Evolutionary conservation across 1,140 invertebrate genomes (phyloP).

Genomic region (Teleogryllus occipitalis): DNA sequence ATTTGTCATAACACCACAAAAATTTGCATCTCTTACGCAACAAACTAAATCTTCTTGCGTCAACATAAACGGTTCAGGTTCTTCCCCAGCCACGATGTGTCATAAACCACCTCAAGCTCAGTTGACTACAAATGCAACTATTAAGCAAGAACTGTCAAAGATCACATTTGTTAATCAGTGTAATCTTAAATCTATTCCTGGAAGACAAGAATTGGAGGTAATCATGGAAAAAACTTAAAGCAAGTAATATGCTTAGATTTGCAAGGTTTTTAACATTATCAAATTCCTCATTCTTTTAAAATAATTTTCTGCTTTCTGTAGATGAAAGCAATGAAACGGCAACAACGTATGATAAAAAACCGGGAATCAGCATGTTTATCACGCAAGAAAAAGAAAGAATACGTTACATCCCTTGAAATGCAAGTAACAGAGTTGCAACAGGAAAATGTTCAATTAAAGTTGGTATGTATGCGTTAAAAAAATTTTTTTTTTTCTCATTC

Average conservation of each 20-base stretch:
- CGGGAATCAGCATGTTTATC: constrained; percentile 83
- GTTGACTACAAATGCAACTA: not conserved
- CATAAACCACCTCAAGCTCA: not conserved
- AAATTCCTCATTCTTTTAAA: not conserved
- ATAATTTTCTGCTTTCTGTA: constrained; percentile 24
- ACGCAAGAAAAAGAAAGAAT: constrained; percentile 87
- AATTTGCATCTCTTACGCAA: constrained; percentile 41
- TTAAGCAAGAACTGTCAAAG: not conserved
- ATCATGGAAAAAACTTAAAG: not conserved
- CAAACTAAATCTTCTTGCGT: constrained; percentile 33
- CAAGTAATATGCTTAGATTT: too few relatives aligned
- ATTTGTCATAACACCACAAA: constrained; percentile 41
- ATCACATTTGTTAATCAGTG: not conserved
- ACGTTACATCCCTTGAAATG: constrained; percentile 68
- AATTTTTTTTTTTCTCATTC: not conserved
- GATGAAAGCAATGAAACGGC: constrained; percentile 62
- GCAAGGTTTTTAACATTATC: too few relatives aligned
- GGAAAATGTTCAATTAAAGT: constrained; percentile 63
- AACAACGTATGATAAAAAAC: constrained; percentile 85
- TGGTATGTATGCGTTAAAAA: constrained; percentile 43
- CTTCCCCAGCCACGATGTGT: not conserved
- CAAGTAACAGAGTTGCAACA: constrained; percentile 57
- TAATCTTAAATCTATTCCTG: not conserved
- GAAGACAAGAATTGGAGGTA: constrained; percentile 15
- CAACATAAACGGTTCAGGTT: constrained; percentile 17